Base-by-base conservation (phyloP, 2,113 vertebrate species). In the Turnix velox region DNA sequence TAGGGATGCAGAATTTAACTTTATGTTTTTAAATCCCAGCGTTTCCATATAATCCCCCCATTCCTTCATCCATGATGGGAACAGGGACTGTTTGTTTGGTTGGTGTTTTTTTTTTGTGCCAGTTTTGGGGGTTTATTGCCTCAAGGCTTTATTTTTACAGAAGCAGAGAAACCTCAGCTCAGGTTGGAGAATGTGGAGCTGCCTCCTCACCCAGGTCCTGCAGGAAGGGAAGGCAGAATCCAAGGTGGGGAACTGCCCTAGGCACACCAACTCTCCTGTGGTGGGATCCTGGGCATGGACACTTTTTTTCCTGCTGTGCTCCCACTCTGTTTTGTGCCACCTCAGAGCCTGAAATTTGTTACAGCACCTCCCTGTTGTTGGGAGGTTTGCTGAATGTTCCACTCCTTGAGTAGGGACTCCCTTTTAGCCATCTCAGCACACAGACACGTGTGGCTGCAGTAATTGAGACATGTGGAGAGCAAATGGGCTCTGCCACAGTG, bases 61-160 rank as follows among this genome's bases (percentile, higher is more conserved):
- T 61, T 81, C 52, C 9, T 85, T 89, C 43, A 63, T 33, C 57
- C 51, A 42, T 79, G 76, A 17, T 0, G 86, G 90, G 91, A 85
- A 62, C 42, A 84, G 84, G 87, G 91, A 94, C 89, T 91, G 39
- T 54, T 76, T n/a, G n/a, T n/a, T n/a, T n/a, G n/a, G n/a, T n/a
- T n/a, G n/a, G n/a, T n/a, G n/a, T n/a, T 39, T 66, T n/a, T n/a
- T 72, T 94, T 81, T 77, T 71, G 58, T 95, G 96, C 92, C 96
- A 93, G 81, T 95, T 93, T 48, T 35, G n/a, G n/a, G n/a, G n/a
- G 40, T 62, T 35, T 18, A 3, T 0, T 28, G 39, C 67, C 23
- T 52, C 65, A 94, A 82, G 92, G 92, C 95, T 96, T 96, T 95
- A 95, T 92, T 93, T 95, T 88, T 85, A 73, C 75, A 82, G 71